Evolutionary conservation across 2,113 vertebrate species (phyloP), one percentile per base, ranked within the genome.

Genomic region (Psephotus haematonotus): DNA sequence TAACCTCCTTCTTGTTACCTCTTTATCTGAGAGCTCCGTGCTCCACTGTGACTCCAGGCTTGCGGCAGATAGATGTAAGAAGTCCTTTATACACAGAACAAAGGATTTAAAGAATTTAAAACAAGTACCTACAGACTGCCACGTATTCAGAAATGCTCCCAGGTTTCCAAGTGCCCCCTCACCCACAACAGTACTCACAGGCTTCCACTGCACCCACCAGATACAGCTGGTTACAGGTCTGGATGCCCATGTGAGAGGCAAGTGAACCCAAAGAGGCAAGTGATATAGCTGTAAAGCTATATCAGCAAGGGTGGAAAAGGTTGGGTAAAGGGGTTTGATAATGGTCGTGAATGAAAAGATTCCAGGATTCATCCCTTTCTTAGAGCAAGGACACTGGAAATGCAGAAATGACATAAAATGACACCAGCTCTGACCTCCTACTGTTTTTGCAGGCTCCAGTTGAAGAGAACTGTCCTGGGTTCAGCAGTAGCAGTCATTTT

Each of bases 41-140:
- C 97, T 91, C 97, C 96, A 59, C 92, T 97, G 92, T 52, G 96
- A 91, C 44, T 98, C 99, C 99, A 98, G 94, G 94, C 95, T 97
- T 97, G 95, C 5, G 99, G 98, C 96, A 84, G 96, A 98, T 98
- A 98, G 97, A 98, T 92, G 98, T 98, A 99, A 97, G 99, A 98
- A 97, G 98, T 97, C 98, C 99, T 99, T 99, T 95, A 97, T 95
- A 96, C 95, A 97, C 82, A 98, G 97, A 98, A 98, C 95, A 98
- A 98, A 98, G 94, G 92, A 92, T 92, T 82, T 86, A 87, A 81
- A 97, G 76, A 97, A 86, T 90, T 68, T 92, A 57, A 86, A 82
- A 60, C 64, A 69, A 88, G 80, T 68, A 85, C 46, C 68, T 92
- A 44, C 27, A 86, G 85, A 52, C 49, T 81, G 78, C 37, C 15